Evolutionary conservation across 1,140 invertebrate species (phyloP).

Genomic region (Drosophila virilis): DNA sequence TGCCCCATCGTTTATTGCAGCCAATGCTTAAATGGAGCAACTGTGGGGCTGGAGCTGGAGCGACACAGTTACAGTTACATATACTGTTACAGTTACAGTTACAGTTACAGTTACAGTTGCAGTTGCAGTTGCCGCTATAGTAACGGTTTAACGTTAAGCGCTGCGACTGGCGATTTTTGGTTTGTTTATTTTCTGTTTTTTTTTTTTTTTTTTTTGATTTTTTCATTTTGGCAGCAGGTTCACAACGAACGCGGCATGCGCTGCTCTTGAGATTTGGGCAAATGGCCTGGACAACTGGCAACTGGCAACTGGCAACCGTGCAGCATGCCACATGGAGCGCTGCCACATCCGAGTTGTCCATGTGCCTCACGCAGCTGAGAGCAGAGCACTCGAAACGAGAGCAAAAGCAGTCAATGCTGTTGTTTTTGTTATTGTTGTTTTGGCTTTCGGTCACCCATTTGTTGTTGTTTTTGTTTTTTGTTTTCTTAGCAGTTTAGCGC

Average conservation of each 20-base stretch:
- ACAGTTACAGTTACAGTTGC: conserved; percentile 15
- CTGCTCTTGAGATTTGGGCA: conserved; percentile 41
- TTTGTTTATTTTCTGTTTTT: conserved; percentile 18
- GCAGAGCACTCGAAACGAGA: conserved; percentile 60
- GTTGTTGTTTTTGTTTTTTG: conserved; percentile 35
- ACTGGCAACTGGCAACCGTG: conserved; percentile 18
- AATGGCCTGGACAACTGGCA: conserved; percentile 14
- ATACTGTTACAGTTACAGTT: conserved; percentile 9
- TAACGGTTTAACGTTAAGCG: conserved; percentile 27
- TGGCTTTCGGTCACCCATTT: conserved; percentile 35
- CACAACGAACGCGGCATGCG: conserved; percentile 60
- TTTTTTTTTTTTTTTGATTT: conserved; percentile 17
- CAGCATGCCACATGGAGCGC: conserved; percentile 27
- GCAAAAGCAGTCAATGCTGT: conserved; percentile 58
- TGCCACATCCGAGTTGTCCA: conserved; percentile 48
- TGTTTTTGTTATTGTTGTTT: conserved; percentile 6
- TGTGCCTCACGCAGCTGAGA: conserved; percentile 63
- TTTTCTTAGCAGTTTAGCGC: conserved; percentile 70
- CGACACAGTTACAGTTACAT: conserved; percentile 22
- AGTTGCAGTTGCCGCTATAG: conserved; percentile 3
- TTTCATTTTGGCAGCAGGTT: conserved; percentile 59
- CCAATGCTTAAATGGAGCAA: conserved; percentile 29
- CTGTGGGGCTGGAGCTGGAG: conserved; percentile 7
- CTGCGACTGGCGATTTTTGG: conserved; percentile 59
- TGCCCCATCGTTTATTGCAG: not conserved